A percentile compares a stretch with the other conserved stretches of the same genome.
Conservation (phyloP, 1,140 invertebrate species). For the Trichonephila clavata region DNA sequence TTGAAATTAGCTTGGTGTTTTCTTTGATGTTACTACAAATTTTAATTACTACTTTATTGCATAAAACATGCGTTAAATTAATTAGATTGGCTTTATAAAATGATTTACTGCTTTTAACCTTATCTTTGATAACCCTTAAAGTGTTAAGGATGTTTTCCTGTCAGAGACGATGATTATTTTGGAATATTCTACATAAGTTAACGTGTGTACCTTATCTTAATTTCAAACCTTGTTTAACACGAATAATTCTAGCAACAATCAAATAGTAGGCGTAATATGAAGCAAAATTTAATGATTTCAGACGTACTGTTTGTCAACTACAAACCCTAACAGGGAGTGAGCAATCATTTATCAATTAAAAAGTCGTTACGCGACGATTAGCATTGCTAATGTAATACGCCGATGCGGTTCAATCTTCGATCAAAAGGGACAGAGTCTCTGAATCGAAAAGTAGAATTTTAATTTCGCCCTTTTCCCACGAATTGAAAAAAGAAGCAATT, state of each 20-base stretch:
- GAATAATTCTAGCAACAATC: not conserved
- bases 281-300: not conserved
- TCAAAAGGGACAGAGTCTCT: not conserved
- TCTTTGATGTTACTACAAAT: too few relatives aligned
- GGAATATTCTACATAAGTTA: not conserved
- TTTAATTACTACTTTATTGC: too few relatives aligned
- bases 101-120: too few relatives aligned
- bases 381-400: constrained; percentile 41
- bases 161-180: too few relatives aligned
- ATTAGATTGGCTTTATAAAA: too few relatives aligned
- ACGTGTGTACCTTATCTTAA: not conserved
- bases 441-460: not conserved
- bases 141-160: too few relatives aligned
- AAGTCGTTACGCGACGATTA: constrained; percentile 45
- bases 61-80: too few relatives aligned
- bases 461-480: not conserved
- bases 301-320: constrained; percentile 19
- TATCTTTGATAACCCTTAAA: too few relatives aligned
- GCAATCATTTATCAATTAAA: constrained; percentile 62
- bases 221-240: not conserved
- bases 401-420: constrained; percentile 3
- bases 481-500: not conserved
- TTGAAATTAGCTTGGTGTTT: too few relatives aligned
- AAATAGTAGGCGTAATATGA: not conserved
- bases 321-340: not conserved